Evolutionary conservation across 1,140 invertebrate genomes (phyloP).

Genomic region (Calycopis cecrops): DNA sequence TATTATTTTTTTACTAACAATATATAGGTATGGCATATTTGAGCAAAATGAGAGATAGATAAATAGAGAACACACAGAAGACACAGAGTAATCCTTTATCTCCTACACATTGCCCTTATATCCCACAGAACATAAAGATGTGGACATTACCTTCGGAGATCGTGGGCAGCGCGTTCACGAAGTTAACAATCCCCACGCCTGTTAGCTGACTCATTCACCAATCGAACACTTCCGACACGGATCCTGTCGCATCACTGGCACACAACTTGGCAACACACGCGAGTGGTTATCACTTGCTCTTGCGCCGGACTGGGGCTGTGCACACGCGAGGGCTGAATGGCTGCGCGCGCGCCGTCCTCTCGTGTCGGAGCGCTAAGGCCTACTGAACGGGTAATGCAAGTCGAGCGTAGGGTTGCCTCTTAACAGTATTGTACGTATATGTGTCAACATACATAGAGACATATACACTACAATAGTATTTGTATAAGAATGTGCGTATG

Average conservation of each 20-base stretch:
- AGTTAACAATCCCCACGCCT: constrained; percentile 69
- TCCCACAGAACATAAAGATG: no score
- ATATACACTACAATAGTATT: no score
- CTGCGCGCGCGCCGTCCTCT: constrained; percentile 55
- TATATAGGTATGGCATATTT: no score
- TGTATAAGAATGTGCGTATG: no score
- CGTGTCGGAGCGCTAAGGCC: constrained; percentile 51
- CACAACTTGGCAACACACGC: constrained; percentile 47
- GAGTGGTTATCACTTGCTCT: constrained; percentile 62
- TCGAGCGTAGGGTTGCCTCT: no score
- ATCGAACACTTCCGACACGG: constrained; percentile 43
- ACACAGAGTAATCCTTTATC: no score
- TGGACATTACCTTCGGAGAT: constrained; percentile 60
- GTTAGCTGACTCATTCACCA: constrained; percentile 71
- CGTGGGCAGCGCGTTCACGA: constrained; percentile 69
- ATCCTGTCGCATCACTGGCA: constrained; percentile 2
- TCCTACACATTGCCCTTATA: no score
- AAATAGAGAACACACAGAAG: no score
- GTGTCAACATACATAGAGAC: no score
- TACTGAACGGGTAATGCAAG: constrained; percentile 33
- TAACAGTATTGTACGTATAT: no score
- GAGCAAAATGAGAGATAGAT: no score
- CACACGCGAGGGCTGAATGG: constrained; percentile 33
- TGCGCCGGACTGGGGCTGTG: constrained; percentile 13
- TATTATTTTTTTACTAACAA: no score